phyloP scores from a whole-genome alignment of 92 coral and sea anemone species.

The Anthopleura xanthogrammica region DNA sequence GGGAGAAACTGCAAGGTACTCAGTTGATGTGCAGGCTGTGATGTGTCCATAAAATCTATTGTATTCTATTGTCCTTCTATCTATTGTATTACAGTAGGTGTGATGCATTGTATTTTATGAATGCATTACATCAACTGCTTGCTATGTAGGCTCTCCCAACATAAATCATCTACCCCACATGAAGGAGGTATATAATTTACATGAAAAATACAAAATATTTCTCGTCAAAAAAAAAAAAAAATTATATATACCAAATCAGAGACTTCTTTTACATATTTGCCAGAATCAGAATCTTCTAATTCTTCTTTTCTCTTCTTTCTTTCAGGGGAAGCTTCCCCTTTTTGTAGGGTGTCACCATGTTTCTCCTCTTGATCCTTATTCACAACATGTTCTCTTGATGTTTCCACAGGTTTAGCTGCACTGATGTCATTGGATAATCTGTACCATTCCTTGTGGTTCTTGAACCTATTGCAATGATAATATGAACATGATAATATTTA shows the following conservation, averaged over 20 bases:
- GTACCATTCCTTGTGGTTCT: not conserved
- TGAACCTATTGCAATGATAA: not conserved
- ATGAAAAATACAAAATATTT: not conserved
- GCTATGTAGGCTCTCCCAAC: too few species aligned
- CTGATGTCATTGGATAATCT: not conserved
- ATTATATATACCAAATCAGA: too few species aligned
- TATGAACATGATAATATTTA: not conserved
- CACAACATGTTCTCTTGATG: not conserved
- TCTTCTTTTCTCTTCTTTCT: not conserved
- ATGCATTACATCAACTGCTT: too few species aligned
- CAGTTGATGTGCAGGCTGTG: too few species aligned
- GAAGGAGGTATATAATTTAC: too few species aligned
- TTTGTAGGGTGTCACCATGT: not conserved
- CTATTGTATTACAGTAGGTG: too few species aligned
- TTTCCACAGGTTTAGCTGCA: not conserved
- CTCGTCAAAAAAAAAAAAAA: not conserved
- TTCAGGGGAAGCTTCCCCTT: not conserved
- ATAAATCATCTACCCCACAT: too few species aligned
- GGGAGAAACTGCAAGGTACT: too few species aligned
- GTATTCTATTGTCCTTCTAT: too few species aligned
- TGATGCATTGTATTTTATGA: too few species aligned
- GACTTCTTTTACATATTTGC: not conserved
- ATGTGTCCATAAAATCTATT: too few species aligned
- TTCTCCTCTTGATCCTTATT: conserved; percentile 3
- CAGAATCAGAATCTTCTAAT: not conserved